phyloP scores from a whole-genome alignment of 2,797 vertebrate genomes.

The Danio choprae region DNA sequence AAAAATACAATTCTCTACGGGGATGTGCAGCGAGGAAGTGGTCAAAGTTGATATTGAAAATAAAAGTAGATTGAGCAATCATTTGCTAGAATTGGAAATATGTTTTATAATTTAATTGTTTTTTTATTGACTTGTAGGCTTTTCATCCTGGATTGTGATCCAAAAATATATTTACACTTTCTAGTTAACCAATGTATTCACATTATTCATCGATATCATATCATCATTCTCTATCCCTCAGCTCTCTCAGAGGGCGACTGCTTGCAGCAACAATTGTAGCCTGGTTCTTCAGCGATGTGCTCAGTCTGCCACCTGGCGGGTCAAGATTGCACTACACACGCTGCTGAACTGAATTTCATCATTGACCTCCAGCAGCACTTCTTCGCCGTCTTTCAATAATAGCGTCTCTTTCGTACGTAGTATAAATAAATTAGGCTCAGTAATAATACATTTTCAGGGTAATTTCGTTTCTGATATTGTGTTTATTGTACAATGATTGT shows the following conservation, averaged over 20 bases:
- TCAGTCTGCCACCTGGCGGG: conserved; percentile 20
- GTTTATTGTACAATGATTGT: too few species aligned
- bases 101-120: not conserved
- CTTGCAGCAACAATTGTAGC: not conserved
- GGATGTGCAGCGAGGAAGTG: not conserved
- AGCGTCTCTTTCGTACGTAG: too few species aligned
- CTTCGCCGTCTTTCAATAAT: not conserved
- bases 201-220: not conserved
- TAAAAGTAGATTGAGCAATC: too few species aligned
- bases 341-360: conserved; percentile 2
- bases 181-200: not conserved
- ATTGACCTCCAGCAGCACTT: not conserved
- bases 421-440: too few species aligned
- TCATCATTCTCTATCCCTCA: not conserved
- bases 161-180: not conserved
- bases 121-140: not conserved
- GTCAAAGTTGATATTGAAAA: not conserved
- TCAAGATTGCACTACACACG: not conserved
- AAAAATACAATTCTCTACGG: not conserved
- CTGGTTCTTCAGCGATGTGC: not conserved
- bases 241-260: not conserved
- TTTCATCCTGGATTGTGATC: not conserved
- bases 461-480: not conserved
- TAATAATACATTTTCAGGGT: not conserved
- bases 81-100: not conserved